Evolutionary conservation across 1,140 invertebrate genomes (phyloP), one percentile per base, ranked within the genome.

Genomic region (Aphelinus atriplicis): DNA sequence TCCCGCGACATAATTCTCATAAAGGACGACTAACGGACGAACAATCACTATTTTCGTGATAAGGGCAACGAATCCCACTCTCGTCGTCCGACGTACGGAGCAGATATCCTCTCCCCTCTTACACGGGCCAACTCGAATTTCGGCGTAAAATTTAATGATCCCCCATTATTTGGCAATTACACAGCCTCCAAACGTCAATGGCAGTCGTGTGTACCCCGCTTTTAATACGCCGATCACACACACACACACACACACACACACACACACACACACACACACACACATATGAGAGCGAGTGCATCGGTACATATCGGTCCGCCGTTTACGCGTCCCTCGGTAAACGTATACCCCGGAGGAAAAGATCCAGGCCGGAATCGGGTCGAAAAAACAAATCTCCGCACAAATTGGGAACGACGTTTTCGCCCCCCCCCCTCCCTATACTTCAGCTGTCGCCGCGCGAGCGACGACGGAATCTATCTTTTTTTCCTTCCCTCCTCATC

Each of bases 381-480:
- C 7, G n/a, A 45, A 48, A 65, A 51, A 66, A 65, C 48, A 51
- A 65, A 51, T 65, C 26, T 46, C 7, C 60, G 26, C 42, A 61
- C 60, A 46, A 61, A 61, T 61, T 46, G 3, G 60, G 42, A 61
- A 6, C 48, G 43, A 10, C 3, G 53, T 51, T 45, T 60, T 7
- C 48, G 45, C 62, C 26, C 26, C 7, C 53, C 26, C 26, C 26
- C 26, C 26, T 26, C 26, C 26, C 26, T 26, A 26, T 26, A 73
- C 62, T 66, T 66, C 42, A 73, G 63, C 71, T 77, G 82, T 84
- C 78, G 69, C 73, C 0, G 7, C 9, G 26, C 9, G 2, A 3
- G 10, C 43, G 3, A 47, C 7, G 26, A 26, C 42, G 42, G 60
- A 46, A 3, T 7, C 42, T 42, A 42, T 26, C 60, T 46, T 62